Base-by-base conservation (phyloP, 2,113 vertebrate genomes). In the Pelvicachromis taeniatus region DNA sequence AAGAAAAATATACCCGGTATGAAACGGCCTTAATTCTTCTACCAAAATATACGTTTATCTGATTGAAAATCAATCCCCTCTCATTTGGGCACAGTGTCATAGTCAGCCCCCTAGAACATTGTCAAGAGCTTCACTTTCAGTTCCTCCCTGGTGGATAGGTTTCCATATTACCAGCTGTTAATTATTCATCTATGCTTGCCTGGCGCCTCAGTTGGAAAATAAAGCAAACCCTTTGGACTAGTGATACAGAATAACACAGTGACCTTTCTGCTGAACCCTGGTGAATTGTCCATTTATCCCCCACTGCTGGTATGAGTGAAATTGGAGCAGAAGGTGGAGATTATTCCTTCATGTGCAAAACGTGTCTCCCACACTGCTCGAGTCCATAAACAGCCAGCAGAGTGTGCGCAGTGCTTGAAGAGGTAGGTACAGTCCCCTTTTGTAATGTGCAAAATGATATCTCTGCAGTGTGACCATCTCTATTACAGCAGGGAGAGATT, bases 371-470 rank as follows among this genome's bases (percentile, higher is more conserved):
- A 7, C 86, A 53, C 80, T 42, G 19, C 85, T 16, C 59, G 31
- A 55, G 78, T 59, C 84, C 85, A 85, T 78, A 88, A 91, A 88
- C 82, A 77, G 88, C 58, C 78, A 77, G 65, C 78, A 79, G 88
- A 78, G 80, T 38, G 88, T 85, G 90, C 70, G 88, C 84, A 85
- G 70, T 56, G 94, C 84, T 88, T 90, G 90, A 91, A 84, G 85
- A 93, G 91, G 77, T 80, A 23, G 81, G 82, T 85, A 91, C 89
- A 88, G 92, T 91, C 83, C 61, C 82, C 92, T 93, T 95, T 96
- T 96, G 95, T 95, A 92, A 93, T 92, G 93, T 95, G 96, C 94
- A 95, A 96, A 95, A 95, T 95, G 94, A 96, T 96, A 95, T 95
- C 94, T 94, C 84, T 90, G 90, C 91, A 86, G 88, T 90, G 91